These are phyloP conservation scores for Picathartes gymnocephalus DNA, from an alignment of 2,113 vertebrate genomes.

Conservation along the genomic window DNA sequence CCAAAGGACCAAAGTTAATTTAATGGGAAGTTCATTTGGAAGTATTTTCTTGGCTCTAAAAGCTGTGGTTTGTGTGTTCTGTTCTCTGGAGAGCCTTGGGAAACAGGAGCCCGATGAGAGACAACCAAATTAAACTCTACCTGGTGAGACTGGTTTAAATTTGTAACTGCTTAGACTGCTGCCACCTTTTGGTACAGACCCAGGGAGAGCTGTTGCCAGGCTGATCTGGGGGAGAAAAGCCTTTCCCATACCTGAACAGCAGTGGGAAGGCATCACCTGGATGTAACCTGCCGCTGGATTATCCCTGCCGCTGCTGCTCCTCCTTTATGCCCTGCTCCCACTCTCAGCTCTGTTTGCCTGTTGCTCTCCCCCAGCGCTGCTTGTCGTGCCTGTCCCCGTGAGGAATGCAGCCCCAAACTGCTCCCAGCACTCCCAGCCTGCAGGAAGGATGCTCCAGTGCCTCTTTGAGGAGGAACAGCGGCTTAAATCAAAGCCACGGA, in stretches of 20 bases:
- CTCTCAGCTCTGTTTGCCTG: background rate
- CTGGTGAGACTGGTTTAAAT: background rate
- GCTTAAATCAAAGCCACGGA: background rate
- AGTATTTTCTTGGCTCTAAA: background rate
- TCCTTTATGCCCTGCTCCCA: background rate
- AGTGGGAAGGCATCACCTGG: background rate
- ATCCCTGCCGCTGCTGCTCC: background rate
- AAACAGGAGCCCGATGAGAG: background rate
- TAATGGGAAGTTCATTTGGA: background rate
- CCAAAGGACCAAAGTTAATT: background rate
- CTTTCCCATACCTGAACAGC: background rate
- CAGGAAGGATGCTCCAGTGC: background rate
- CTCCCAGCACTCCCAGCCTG: background rate
- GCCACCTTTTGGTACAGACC: background rate
- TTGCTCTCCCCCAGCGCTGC: background rate
- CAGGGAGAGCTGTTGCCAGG: background rate
- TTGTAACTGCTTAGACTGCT: background rate
- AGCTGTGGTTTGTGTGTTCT: background rate
- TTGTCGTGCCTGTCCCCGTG: background rate
- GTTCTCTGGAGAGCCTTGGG: background rate
- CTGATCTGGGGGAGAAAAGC: background rate
- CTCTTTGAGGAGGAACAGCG: background rate
- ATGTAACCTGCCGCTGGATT: accelerated
- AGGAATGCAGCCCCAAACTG: background rate
- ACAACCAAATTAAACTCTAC: background rate